phyloP scores from a whole-genome alignment of 2,888 invertebrate genomes.

The Chymomyza procnemis region DNA sequence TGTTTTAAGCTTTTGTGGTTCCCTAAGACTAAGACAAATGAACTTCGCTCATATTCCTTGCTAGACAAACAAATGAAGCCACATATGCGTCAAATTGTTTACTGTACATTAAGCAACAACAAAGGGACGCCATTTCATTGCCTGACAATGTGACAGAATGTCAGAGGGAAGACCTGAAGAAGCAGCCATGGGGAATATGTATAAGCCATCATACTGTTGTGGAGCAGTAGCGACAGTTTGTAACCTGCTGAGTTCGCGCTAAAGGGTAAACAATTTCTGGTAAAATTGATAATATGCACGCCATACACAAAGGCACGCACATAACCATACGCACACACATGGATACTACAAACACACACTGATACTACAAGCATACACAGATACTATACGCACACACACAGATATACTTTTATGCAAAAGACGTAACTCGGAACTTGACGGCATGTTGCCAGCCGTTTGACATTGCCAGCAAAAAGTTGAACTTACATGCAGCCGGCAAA shows the following conservation, averaged over 20 bases:
- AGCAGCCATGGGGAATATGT: neutral
- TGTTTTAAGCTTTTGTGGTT: neutral
- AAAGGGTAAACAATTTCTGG: conserved; percentile 68
- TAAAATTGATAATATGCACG: conserved; percentile 61
- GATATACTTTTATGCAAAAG: neutral
- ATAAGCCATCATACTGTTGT: neutral
- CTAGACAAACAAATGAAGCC: neutral
- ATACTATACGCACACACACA: neutral
- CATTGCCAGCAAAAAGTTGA: neutral
- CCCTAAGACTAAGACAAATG: neutral
- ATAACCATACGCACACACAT: conserved; percentile 4
- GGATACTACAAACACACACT: too few species aligned
- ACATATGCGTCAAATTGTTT: conserved; percentile 54
- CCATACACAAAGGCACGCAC: conserved; percentile 27
- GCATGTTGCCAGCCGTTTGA: neutral
- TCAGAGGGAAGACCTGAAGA: neutral
- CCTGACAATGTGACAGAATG: neutral
- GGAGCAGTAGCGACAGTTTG: neutral
- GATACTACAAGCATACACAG: too few species aligned
- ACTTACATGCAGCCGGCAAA: neutral
- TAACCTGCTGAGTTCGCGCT: conserved; percentile 31
- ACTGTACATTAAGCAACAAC: conserved; percentile 51
- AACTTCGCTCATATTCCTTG: neutral
- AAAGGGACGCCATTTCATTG: conserved; percentile 26
- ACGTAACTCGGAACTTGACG: neutral